Percentiles rank a stretch among this genome's conserved stretches.
These are phyloP conservation scores for Heterotilapia buettikoferi DNA, from an alignment of 2,113 vertebrate genomes.

Conservation along the genomic window DNA sequence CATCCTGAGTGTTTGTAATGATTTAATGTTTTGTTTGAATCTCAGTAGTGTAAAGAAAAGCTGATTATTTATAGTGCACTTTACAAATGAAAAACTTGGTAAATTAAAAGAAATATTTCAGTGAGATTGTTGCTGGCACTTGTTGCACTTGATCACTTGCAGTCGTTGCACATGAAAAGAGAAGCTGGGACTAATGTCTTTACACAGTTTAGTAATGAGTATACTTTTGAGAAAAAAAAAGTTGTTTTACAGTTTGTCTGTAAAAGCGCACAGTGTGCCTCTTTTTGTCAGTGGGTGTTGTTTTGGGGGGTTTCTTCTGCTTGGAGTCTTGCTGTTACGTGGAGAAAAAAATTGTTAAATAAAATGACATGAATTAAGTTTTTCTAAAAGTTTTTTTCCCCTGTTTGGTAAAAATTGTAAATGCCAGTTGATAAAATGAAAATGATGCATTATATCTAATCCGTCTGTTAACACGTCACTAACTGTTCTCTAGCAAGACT, in stretches of 20 bases:
- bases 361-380: background rate
- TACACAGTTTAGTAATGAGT: rapidly evolving
- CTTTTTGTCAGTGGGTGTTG: background rate
- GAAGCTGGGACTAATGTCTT: background rate
- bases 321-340: background rate
- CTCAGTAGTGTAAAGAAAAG: background rate
- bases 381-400: background rate
- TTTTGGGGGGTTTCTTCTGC: background rate
- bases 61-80: background rate
- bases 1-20: background rate
- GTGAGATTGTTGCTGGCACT: background rate
- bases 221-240: background rate
- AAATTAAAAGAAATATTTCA: background rate
- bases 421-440: background rate
- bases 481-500: background rate
- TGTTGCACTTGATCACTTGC: background rate
- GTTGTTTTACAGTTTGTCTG: background rate
- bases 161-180: background rate
- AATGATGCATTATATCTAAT: background rate
- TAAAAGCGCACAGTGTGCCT: rapidly evolving
- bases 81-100: background rate
- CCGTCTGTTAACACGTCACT: rapidly evolving
- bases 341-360: background rate
- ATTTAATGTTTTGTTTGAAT: background rate
- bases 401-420: background rate